phyloP scores from a whole-genome alignment of 2,113 vertebrate genomes.

The Mesoclemmys tuberculata region DNA sequence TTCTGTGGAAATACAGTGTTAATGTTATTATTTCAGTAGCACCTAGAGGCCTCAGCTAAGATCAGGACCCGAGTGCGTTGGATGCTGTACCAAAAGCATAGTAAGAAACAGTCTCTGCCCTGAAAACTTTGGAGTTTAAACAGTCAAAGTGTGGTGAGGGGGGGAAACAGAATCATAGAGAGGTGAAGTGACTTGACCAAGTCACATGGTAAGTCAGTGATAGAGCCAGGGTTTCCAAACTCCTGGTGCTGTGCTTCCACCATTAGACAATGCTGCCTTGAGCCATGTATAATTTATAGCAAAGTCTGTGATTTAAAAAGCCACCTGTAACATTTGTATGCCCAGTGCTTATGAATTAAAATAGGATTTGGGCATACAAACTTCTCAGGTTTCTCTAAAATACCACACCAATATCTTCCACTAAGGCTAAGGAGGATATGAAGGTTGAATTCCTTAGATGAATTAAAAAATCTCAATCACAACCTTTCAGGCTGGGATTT shows the following conservation, averaged over 20 bases:
- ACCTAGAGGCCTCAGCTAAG: too few relatives aligned
- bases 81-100: too few relatives aligned
- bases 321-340: background rate
- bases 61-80: too few relatives aligned
- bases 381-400: background rate
- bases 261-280: background rate
- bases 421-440: background rate
- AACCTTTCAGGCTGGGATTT: background rate
- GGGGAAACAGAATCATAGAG: background rate
- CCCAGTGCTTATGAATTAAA: background rate
- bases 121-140: background rate
- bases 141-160: background rate
- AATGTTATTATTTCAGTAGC: too few relatives aligned
- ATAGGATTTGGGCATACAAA: background rate
- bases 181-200: background rate
- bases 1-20: too few relatives aligned
- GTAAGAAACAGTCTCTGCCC: too few relatives aligned
- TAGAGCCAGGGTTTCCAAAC: background rate
- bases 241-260: background rate
- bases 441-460: background rate
- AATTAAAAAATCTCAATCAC: background rate
- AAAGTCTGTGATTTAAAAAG: background rate
- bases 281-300: background rate
- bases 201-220: background rate
- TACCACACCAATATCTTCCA: background rate